phyloP scores from a whole-genome alignment of 2,888 invertebrate species.

The Dromius quadrimaculatus region DNA sequence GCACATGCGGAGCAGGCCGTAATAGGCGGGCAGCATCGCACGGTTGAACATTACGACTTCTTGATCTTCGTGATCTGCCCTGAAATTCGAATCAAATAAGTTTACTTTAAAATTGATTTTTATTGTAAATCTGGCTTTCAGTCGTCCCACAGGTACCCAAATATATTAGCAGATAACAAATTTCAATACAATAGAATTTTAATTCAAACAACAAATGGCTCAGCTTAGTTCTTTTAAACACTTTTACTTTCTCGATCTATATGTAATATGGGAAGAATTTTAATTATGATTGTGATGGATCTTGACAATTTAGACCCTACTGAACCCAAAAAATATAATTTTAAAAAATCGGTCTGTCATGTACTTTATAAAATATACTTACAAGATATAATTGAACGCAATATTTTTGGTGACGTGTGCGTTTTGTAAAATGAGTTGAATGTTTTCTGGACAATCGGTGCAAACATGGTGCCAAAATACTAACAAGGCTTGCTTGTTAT shows the following conservation, averaged over 20 bases:
- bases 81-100: constrained; percentile 62
- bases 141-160: too few species aligned
- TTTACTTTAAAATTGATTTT: background rate
- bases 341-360: too few species aligned
- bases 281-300: too few species aligned
- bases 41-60: constrained; percentile 95
- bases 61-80: constrained; percentile 96
- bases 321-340: too few species aligned
- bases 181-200: too few species aligned
- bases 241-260: too few species aligned
- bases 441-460: constrained; percentile 92
- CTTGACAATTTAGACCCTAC: too few species aligned
- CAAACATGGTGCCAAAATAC: constrained; percentile 95
- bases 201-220: too few species aligned
- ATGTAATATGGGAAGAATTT: too few species aligned
- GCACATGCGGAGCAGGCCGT: constrained; percentile 89
- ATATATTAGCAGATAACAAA: too few species aligned
- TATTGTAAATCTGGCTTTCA: too few species aligned
- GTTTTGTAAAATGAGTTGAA: constrained; percentile 88
- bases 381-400: constrained; percentile 97
- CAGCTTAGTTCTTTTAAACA: too few species aligned
- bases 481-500: constrained; percentile 93
- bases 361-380: constrained; percentile 68
- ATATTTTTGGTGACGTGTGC: constrained; percentile 92
- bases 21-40: constrained; percentile 93